Conservation (phyloP, 2,797 vertebrate species). For the Nyctalus aviator region DNA sequence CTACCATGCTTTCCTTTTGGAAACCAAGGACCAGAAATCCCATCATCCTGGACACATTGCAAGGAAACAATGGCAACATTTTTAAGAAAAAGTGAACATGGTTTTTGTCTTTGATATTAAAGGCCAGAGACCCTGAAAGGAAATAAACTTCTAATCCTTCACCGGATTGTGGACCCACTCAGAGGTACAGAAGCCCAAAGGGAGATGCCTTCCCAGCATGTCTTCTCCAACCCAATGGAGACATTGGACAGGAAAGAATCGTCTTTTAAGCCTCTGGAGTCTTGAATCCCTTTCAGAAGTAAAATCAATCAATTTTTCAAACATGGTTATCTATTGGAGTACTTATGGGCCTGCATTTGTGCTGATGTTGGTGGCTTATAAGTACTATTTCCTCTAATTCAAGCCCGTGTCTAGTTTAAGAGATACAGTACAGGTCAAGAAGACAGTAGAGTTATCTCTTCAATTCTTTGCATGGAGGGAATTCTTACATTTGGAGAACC, state of each 20-base stretch:
- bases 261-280: neutral
- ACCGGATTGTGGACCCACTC: neutral
- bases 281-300: neutral
- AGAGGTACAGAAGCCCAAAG: neutral
- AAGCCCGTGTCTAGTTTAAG: neutral
- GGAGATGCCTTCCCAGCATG: neutral
- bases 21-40: neutral
- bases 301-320: neutral
- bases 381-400: neutral
- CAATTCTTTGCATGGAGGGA: neutral
- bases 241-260: neutral
- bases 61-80: neutral
- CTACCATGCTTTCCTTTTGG: neutral
- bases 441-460: neutral
- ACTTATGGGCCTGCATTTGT: neutral
- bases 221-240: neutral
- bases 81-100: neutral
- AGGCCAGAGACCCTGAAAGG: neutral
- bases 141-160: neutral
- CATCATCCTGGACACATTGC: neutral
- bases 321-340: neutral
- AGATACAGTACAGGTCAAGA: neutral
- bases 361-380: neutral
- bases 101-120: slow-evolving; percentile 45
- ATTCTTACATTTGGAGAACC: neutral